A percentile compares a stretch with the other conserved stretches of the same genome.
phyloP scores from a whole-genome alignment of 2,113 vertebrate genomes.

The Synodontis membranacea region DNA sequence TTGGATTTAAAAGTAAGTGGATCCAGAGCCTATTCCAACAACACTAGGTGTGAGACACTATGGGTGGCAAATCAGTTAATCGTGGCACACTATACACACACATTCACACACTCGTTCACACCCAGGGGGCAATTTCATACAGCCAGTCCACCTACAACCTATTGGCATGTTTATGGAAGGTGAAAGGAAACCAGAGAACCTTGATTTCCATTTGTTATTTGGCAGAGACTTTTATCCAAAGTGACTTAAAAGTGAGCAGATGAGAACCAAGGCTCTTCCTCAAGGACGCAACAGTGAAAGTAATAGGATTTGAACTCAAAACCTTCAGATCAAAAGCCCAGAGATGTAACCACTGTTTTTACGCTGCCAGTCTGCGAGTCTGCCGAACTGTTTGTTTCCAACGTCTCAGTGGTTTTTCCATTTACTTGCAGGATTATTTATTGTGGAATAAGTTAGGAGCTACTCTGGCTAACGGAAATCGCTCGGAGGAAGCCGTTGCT shows the following conservation, averaged over 20 bases:
- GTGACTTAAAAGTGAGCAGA: background rate
- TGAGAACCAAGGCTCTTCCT: background rate
- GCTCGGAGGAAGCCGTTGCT: constrained; percentile 92
- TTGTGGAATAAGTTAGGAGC: constrained; percentile 97
- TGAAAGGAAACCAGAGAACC: background rate
- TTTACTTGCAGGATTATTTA: constrained; percentile 83
- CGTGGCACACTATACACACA: background rate
- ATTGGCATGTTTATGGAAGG: background rate
- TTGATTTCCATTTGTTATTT: background rate
- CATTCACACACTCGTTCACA: background rate
- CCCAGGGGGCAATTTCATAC: background rate
- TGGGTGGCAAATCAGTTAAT: background rate
- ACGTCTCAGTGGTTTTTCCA: background rate
- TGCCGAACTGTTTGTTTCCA: background rate
- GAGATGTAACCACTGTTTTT: background rate
- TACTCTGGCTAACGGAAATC: constrained; percentile 92
- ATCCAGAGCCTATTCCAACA: background rate
- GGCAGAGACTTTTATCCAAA: background rate
- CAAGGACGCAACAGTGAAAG: background rate
- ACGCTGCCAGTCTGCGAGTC: background rate
- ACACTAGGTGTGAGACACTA: background rate
- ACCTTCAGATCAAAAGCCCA: background rate
- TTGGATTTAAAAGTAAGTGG: background rate
- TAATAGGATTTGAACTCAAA: background rate
- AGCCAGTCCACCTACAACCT: background rate